Percentiles rank a stretch among this genome's conserved stretches.
Conservation (phyloP, 2,888 invertebrate species). For the Agriotes lineatus region DNA sequence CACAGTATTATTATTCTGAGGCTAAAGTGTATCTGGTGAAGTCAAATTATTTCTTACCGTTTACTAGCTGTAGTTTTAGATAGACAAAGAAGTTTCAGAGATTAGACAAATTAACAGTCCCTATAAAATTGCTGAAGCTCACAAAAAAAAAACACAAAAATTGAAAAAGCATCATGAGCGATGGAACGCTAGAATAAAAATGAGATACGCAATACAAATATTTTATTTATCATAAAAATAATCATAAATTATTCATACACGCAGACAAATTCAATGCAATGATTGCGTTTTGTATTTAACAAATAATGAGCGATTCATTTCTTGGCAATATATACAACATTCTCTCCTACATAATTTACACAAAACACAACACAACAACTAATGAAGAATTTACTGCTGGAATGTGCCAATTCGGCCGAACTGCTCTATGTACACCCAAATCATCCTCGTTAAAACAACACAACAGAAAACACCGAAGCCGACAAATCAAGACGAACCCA, state of each 20-base stretch:
- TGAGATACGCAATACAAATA: slow-evolving; percentile 61
- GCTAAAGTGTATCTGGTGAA: too few species aligned
- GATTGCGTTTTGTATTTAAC: slow-evolving; percentile 58
- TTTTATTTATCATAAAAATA: slow-evolving; percentile 66
- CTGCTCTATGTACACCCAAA: slow-evolving; percentile 50
- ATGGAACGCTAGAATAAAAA: too few species aligned
- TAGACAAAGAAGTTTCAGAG: too few species aligned
- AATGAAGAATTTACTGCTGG: slow-evolving; percentile 62
- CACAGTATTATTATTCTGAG: too few species aligned
- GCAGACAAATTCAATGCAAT: slow-evolving; percentile 63
- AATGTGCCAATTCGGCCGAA: slow-evolving; percentile 57
- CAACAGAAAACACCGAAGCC: slow-evolving; percentile 37
- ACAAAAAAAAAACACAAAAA: too few species aligned
- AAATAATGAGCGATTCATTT: slow-evolving; percentile 63
- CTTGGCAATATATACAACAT: slow-evolving; percentile 66
- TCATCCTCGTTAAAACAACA: slow-evolving; percentile 36
- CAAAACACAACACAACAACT: slow-evolving; percentile 64
- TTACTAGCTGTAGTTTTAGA: too few species aligned
- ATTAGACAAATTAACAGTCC: too few species aligned
- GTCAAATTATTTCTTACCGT: too few species aligned
- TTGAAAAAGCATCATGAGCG: too few species aligned
- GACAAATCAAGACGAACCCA: slow-evolving; percentile 28
- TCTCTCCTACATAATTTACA: slow-evolving; percentile 59
- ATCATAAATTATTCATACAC: slow-evolving; percentile 65
- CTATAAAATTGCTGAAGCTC: too few species aligned